Evolutionary conservation across 2,113 vertebrate genomes (phyloP).

Genomic region (Oryzias javanicus): DNA sequence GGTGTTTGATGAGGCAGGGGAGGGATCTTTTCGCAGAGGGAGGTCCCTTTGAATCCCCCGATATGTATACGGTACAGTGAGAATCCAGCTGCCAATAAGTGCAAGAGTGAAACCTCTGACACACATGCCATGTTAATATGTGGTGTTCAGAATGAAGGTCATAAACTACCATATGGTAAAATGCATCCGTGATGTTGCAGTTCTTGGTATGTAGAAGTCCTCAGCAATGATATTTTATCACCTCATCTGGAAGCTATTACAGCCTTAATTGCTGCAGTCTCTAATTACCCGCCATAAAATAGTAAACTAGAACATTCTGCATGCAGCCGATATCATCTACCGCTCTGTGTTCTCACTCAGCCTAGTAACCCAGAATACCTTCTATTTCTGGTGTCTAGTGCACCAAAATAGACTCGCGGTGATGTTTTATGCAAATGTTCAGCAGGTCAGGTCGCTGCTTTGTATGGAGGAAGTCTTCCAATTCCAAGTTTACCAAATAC

Average conservation of each 20-base stretch:
- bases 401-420: neutral
- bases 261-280: constrained; percentile 13
- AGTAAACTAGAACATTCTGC: constrained; percentile 28
- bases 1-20: too few relatives aligned
- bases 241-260: constrained; percentile 43
- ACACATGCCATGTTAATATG: neutral
- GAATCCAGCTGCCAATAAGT: too few relatives aligned
- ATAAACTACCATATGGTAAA: constrained; percentile 29
- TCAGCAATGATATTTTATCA: constrained; percentile 26
- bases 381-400: constrained; percentile 1
- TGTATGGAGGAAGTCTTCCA: neutral
- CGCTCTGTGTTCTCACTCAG: constrained; percentile 1
- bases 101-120: neutral
- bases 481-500: too few relatives aligned
- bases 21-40: neutral
- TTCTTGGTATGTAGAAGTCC: constrained; percentile 26
- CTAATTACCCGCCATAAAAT: constrained; percentile 31
- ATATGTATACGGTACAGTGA: too few relatives aligned
- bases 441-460: neutral
- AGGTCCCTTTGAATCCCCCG: too few relatives aligned
- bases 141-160: neutral
- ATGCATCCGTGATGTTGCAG: constrained; percentile 20
- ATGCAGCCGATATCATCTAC: constrained; percentile 11
- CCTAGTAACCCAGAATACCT: neutral
- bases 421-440: constrained; percentile 8